A percentile compares a stretch with the other conserved stretches of the same genome.
Evolutionary conservation across 2,113 vertebrate genomes (phyloP).

Genomic region (Eulacestoma nigropectus): DNA sequence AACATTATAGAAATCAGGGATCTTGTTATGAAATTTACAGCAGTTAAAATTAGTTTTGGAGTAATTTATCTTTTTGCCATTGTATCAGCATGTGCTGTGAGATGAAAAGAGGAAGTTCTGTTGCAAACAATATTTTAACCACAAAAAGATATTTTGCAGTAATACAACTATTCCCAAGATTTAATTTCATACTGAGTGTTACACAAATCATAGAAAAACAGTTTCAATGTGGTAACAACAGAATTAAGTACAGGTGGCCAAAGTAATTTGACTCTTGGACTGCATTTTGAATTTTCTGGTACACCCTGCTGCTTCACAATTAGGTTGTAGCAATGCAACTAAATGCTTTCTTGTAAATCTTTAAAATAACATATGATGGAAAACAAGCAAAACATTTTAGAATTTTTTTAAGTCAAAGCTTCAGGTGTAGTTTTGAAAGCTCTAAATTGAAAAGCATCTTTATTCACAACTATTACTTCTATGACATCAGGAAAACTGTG

Average conservation of each 20-base stretch:
- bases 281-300: background rate
- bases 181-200: constrained; percentile 16
- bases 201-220: constrained; percentile 5
- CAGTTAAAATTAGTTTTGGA: background rate
- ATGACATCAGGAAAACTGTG: background rate
- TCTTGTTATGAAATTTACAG: background rate
- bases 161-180: constrained; percentile 36
- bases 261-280: constrained; percentile 5
- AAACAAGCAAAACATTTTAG: background rate
- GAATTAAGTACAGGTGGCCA: constrained; percentile 28
- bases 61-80: background rate
- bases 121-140: constrained; percentile 14
- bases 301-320: background rate
- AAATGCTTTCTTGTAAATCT: background rate
- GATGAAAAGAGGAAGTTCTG: background rate
- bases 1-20: background rate
- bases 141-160: constrained; percentile 3
- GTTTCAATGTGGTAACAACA: background rate
- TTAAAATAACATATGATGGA: background rate
- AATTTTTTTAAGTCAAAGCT: background rate
- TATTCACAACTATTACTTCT: background rate
- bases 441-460: background rate
- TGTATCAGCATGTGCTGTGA: constrained; percentile 16
- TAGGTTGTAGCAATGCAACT: background rate
- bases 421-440: background rate